phyloP scores from a whole-genome alignment of 2,797 vertebrate genomes.

The Chiroxiphia lanceolata region DNA sequence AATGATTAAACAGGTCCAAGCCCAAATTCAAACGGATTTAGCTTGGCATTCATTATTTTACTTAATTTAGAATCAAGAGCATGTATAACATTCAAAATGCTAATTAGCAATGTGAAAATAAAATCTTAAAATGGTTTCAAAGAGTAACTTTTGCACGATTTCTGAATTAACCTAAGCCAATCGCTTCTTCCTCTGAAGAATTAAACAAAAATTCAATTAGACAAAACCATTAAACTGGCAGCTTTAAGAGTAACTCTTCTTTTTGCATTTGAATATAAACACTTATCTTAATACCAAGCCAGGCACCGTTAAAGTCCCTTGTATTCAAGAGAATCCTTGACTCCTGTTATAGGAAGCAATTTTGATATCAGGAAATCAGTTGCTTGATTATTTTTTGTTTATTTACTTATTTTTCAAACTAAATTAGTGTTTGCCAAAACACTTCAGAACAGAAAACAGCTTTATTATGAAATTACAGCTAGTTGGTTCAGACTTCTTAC shows the following conservation, averaged over 20 bases:
- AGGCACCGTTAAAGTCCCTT: conserved; percentile 28
- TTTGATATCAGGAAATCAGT: conserved; percentile 47
- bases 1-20: conserved; percentile 55
- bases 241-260: conserved; percentile 42
- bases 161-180: conserved; percentile 53
- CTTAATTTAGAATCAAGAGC: conserved; percentile 57
- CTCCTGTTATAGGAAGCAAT: conserved; percentile 58
- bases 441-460: conserved; percentile 17
- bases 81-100: conserved; percentile 39
- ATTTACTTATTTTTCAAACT: conserved; percentile 26
- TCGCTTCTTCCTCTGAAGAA: conserved; percentile 37
- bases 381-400: conserved; percentile 45
- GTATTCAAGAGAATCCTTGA: conserved; percentile 53
- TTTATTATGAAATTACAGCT: conserved; percentile 19
- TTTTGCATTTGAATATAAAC: conserved; percentile 23
- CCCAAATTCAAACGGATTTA: conserved; percentile 38
- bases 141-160: conserved; percentile 21
- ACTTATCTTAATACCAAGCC: conserved; percentile 37
- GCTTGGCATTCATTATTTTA: conserved; percentile 34
- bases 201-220: conserved; percentile 67
- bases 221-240: conserved; percentile 28
- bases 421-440: conserved; percentile 37
- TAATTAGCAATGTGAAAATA: conserved; percentile 54
- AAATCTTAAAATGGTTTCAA: conserved; percentile 32
- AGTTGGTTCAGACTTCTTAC: background rate